Base-by-base conservation (phyloP, 2,888 invertebrate species). In the Ephialtes manifestator region DNA sequence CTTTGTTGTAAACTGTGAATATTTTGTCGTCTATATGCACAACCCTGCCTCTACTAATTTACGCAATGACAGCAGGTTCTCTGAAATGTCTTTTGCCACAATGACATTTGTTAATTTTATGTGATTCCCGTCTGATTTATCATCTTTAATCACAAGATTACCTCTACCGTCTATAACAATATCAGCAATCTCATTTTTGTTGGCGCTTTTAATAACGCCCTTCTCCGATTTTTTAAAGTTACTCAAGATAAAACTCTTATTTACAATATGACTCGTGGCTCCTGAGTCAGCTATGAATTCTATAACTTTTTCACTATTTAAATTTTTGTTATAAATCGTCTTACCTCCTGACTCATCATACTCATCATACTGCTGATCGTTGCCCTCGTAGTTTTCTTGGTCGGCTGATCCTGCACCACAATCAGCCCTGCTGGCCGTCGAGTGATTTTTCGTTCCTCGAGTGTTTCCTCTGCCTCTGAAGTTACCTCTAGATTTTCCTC, bases 101-200 rank as follows among this genome's bases (percentile, higher is more conserved):
- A 48, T 48, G 15, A 48, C 48, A 5, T 48, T 48, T 48, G 48
- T 48, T 48, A 48, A 48, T 48, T 48, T 48, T 15, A 48, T n/a
- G n/a, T n/a, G n/a, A n/a, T n/a, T n/a, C n/a, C n/a, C n/a, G n/a
- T n/a, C n/a, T n/a, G n/a, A n/a, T n/a, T n/a, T n/a, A n/a, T n/a
- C n/a, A n/a, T n/a, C n/a, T n/a, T n/a, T n/a, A n/a, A 48, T 48
- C n/a, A 48, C 48, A 5, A n/a, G n/a, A n/a, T n/a, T n/a, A n/a
- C 43, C n/a, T n/a, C n/a, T 48, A 48, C 48, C n/a, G n/a, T 48
- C 11, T 78, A 89, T 86, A 20, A 78, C 74, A 43, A 89, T 86
- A 53, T 87, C 85, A 35, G 88, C 87, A 58, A 82, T 82, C 13
- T 84, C 46, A 60, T 88, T 88, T 63, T 86, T 87, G 43, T 86